Base-by-base conservation (phyloP, 2,113 vertebrate genomes). In the Amblyornis subalaris region DNA sequence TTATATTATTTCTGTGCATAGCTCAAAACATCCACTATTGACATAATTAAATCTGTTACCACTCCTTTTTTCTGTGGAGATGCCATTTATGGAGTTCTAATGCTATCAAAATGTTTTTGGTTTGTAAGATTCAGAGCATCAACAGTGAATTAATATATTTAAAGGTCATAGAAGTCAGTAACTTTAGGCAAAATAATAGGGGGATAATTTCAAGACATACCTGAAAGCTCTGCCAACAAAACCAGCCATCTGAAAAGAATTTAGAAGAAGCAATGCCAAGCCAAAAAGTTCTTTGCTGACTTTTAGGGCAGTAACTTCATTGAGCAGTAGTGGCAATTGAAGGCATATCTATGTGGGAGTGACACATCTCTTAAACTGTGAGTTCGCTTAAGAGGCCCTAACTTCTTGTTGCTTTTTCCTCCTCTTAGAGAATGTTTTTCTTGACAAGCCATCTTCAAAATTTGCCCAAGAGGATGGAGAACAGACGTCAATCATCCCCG, bases 401-500 rank as follows among this genome's bases (percentile, higher is more conserved):
- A 98, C 77, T 86, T 83, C 3, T 95, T 77, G 12, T 85, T 95
- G 47, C n/a, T 85, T 97, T 97, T 97, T 97, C 84, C 77, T 95
- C 60, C 94, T 95, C 73, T 51, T 97, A 99, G 99, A 98, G 91
- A 98, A 97, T 94, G 81, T 98, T 90, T 98, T 97, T 94, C 95
- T 93, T 94, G 98, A 97, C 96, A 99, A 98, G 85, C 92, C 97
- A n/a, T 96, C 97, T 76, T 97, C 98, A 57, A 99, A 98, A 97
- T 97, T 98, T 95, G 91, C 96, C 78, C 98, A 98, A 73, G 97
- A 98, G 24, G 98, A 98, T 76, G 97, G 88, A 92, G 98, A 98
- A 66, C 98, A 98, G 36, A 98, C 98, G 36, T 98, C 99, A 94
- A 98, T 99, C 97, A 98, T 99, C 54, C 99, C 99, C 8, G 98